Conservation (phyloP, 2,797 vertebrate species). For the Manis crassicaudata region DNA sequence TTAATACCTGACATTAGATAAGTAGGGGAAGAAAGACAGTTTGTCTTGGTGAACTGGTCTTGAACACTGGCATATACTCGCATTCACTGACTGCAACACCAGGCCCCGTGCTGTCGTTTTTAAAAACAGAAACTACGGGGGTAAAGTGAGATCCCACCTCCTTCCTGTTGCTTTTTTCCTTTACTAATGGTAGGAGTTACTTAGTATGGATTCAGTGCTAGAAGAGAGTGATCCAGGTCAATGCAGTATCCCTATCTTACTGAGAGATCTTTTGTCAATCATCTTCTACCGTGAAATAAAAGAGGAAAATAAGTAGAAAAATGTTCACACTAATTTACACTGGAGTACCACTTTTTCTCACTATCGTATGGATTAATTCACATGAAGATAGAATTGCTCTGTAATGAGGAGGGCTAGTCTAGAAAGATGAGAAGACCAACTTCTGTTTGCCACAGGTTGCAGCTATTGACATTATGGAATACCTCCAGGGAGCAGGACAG, state of each 20-base stretch:
- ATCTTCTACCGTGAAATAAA: not conserved
- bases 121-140: not conserved
- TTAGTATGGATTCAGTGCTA: not conserved
- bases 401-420: not conserved
- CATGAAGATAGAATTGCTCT: not conserved
- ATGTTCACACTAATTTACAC: not conserved
- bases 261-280: not conserved
- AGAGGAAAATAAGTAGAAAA: not conserved
- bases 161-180: not conserved
- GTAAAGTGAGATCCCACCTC: not conserved
- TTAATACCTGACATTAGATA: not conserved
- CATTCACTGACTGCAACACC: not conserved
- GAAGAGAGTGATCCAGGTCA: not conserved
- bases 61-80: too few species aligned
- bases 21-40: not conserved
- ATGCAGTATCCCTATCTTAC: not conserved
- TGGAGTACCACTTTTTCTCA: not conserved
- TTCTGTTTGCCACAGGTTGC: not conserved
- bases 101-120: not conserved
- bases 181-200: not conserved
- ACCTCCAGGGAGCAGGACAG: not conserved
- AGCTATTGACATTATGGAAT: too few species aligned
- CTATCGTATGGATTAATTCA: not conserved
- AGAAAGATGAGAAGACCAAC: not conserved
- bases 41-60: not conserved